These are phyloP conservation scores for Peucedramus taeniatus DNA, from an alignment of 2,113 vertebrate genomes.

Conservation along the genomic window DNA sequence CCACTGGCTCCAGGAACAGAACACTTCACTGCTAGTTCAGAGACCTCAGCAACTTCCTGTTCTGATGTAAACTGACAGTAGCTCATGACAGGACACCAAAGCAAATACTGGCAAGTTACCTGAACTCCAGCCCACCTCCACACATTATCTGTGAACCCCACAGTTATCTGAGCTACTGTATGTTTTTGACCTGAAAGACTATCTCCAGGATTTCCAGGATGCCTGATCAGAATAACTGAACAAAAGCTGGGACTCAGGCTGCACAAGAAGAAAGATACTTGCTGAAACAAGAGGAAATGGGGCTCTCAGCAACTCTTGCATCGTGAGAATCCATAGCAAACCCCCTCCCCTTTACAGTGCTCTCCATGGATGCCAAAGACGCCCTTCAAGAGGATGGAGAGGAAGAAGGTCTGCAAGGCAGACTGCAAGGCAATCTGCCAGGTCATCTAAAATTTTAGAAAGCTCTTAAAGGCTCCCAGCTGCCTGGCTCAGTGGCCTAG, in stretches of 20 bases:
- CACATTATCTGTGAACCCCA: background rate
- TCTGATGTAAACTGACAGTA: background rate
- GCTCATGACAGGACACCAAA: background rate
- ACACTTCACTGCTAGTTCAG: background rate
- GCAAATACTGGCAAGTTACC: background rate
- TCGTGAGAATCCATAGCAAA: background rate
- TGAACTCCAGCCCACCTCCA: background rate
- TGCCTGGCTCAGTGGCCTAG: background rate
- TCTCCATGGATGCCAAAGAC: background rate
- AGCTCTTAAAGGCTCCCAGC: slow-evolving; percentile 28
- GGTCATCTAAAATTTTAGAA: slow-evolving; percentile 12
- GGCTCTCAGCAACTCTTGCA: background rate
- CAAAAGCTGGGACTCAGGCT: background rate
- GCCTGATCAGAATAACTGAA: background rate
- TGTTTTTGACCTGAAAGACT: background rate
- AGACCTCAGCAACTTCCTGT: background rate
- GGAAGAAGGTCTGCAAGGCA: slow-evolving; percentile 17
- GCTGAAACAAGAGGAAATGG: background rate
- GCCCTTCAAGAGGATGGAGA: background rate
- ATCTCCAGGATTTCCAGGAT: background rate
- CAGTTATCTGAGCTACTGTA: background rate
- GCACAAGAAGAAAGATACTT: background rate
- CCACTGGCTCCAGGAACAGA: background rate
- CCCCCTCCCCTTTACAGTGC: background rate
- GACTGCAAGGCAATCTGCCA: slow-evolving; percentile 36